phyloP scores from a whole-genome alignment of 2,797 vertebrate genomes.

The Lacerta bilineata region DNA sequence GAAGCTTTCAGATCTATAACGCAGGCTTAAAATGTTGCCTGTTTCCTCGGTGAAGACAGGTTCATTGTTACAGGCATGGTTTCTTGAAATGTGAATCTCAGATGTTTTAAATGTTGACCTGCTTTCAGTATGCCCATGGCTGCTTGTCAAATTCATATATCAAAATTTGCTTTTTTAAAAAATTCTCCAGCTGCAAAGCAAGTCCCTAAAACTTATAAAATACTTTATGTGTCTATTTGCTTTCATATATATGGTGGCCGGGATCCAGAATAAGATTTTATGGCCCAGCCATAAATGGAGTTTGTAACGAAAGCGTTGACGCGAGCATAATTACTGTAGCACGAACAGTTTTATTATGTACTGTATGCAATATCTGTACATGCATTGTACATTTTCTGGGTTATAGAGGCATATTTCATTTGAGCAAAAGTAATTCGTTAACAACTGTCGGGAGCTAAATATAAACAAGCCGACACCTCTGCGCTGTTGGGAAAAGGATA shows the following conservation, averaged over 20 bases:
- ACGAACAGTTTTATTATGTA: slow-evolving; percentile 74
- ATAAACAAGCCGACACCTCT: slow-evolving; percentile 70
- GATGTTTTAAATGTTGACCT: slow-evolving; percentile 56
- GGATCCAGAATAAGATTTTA: slow-evolving; percentile 68
- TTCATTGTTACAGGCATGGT: too few relatives aligned
- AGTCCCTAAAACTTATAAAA: slow-evolving; percentile 71
- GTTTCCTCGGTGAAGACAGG: slow-evolving; percentile 49
- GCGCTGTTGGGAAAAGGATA: slow-evolving; percentile 64
- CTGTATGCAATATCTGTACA: slow-evolving; percentile 60
- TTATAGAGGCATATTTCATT: slow-evolving; percentile 68
- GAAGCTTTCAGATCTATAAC: slow-evolving; percentile 43
- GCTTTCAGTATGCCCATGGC: slow-evolving; percentile 57
- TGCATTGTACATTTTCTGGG: slow-evolving; percentile 52
- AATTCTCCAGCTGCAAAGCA: slow-evolving; percentile 71
- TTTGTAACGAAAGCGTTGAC: slow-evolving; percentile 71
- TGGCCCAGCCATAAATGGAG: slow-evolving; percentile 64
- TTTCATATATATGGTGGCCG: slow-evolving; percentile 56
- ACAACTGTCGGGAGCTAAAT: slow-evolving; percentile 66
- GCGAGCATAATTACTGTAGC: slow-evolving; percentile 69
- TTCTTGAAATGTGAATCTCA: slow-evolving; percentile 49
- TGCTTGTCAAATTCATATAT: slow-evolving; percentile 64
- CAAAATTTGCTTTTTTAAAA: slow-evolving; percentile 53
- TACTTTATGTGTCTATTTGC: slow-evolving; percentile 59
- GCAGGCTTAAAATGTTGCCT: slow-evolving; percentile 42
- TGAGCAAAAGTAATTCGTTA: slow-evolving; percentile 74